A percentile compares a stretch with the other conserved stretches of the same genome.
These are phyloP conservation scores for Sturnira hondurensis DNA, from an alignment of 2,113 vertebrate species.

Conservation along the genomic window DNA sequence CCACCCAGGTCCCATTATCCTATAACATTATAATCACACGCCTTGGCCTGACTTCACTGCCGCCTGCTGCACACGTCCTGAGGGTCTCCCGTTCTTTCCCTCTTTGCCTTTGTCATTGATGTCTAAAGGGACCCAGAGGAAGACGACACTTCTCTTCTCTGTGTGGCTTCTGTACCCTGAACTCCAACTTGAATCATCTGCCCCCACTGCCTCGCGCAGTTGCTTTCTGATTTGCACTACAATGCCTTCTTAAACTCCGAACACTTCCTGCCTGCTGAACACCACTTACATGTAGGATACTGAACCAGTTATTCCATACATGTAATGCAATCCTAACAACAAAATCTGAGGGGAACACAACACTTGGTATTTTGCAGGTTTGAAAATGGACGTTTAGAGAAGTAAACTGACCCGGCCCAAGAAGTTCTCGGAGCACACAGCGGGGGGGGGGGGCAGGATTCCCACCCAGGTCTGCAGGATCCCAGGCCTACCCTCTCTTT, in stretches of 20 bases:
- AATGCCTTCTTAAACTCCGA: neutral
- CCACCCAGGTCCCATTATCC: too few relatives aligned
- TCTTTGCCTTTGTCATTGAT: neutral
- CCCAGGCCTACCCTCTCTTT: neutral
- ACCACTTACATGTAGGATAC: neutral
- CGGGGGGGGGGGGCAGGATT: neutral
- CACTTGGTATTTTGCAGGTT: neutral
- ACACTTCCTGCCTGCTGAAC: neutral
- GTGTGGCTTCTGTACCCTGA: neutral
- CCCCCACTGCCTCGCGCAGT: fast-evolving
- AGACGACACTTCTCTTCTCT: neutral
- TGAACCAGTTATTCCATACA: neutral
- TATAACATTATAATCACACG: neutral
- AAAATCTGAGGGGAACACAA: neutral
- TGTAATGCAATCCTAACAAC: neutral
- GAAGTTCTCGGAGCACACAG: fast-evolving
- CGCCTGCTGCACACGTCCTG: neutral
- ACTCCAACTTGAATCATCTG: neutral
- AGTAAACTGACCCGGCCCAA: neutral
- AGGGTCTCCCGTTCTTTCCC: neutral
- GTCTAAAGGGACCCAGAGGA: neutral
- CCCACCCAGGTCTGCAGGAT: neutral
- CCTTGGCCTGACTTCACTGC: neutral
- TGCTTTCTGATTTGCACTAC: neutral
- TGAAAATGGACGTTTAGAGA: neutral